phyloP scores from a whole-genome alignment of 35 echinoderm and acorn worm genomes.

The Stichopus chloronotus region DNA sequence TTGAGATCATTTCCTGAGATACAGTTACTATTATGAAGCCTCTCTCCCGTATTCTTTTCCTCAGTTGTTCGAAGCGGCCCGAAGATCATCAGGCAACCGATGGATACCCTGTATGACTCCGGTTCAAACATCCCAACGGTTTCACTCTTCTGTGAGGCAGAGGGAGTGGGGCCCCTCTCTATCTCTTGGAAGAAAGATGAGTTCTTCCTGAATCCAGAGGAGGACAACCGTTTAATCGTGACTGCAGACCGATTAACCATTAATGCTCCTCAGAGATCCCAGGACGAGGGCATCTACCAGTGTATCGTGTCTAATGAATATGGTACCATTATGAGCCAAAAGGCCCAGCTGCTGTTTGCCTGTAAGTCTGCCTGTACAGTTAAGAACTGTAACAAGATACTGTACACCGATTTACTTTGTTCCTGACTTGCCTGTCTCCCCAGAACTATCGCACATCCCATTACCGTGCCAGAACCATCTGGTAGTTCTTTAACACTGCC shows the following conservation, averaged over 20 bases:
- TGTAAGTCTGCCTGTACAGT: slow-evolving; percentile 15
- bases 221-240: slow-evolving; percentile 3
- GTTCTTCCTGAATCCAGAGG: not conserved
- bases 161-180: not conserved
- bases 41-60: not conserved
- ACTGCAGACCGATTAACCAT: slow-evolving; percentile 6
- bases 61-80: slow-evolving; percentile 38
- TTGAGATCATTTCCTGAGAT: no score
- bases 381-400: no score
- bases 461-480: no score
- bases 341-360: slow-evolving; percentile 33
- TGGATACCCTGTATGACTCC: slow-evolving; percentile 31
- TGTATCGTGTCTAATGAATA: not conserved
- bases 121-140: not conserved
- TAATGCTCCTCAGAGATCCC: not conserved
- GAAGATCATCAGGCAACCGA: not conserved
- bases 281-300: slow-evolving; percentile 27
- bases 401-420: no score
- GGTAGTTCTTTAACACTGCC: no score
- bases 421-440: no score
- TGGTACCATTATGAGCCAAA: slow-evolving; percentile 18
- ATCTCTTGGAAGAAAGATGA: slow-evolving; percentile 40
- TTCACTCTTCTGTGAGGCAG: slow-evolving; percentile 7
- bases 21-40: no score
- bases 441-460: no score